These are phyloP conservation scores for Hypsopygia costalis DNA, from an alignment of 2,888 invertebrate genomes.

Conservation along the genomic window DNA sequence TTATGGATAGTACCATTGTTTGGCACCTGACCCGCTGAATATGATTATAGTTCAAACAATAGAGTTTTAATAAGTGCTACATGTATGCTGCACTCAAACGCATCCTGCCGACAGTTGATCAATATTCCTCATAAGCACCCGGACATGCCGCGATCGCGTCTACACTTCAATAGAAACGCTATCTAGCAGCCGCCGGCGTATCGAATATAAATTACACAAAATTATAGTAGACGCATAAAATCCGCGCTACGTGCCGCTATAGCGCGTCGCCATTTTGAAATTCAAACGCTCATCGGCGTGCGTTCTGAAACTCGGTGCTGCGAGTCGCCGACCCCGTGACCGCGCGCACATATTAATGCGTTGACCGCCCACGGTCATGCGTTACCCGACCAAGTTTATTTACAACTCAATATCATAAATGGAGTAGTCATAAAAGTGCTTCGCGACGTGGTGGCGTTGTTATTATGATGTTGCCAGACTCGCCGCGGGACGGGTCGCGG, in stretches of 20 bases:
- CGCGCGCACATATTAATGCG: constrained; percentile 71
- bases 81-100: constrained; percentile 51
- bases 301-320: constrained; percentile 37
- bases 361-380: constrained; percentile 71
- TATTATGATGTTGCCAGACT: constrained; percentile 41
- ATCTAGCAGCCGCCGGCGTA: constrained; percentile 60
- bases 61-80: constrained; percentile 37
- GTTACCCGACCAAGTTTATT: constrained; percentile 51
- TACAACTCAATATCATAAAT: constrained; percentile 35
- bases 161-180: constrained; percentile 67
- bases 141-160: constrained; percentile 54
- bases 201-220: constrained; percentile 76
- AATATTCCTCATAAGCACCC: constrained; percentile 60
- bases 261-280: constrained; percentile 49
- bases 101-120: constrained; percentile 52
- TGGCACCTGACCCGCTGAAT: neutral
- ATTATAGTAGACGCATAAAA: constrained; percentile 60
- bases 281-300: constrained; percentile 34
- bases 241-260: constrained; percentile 46
- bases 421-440: constrained; percentile 30
- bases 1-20: too few species aligned
- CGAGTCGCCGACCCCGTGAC: constrained; percentile 64
- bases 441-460: constrained; percentile 26
- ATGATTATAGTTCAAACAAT: constrained; percentile 35
- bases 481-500: constrained; percentile 28